Conservation (phyloP, 2,888 invertebrate genomes). For the Villa cingulata region DNA sequence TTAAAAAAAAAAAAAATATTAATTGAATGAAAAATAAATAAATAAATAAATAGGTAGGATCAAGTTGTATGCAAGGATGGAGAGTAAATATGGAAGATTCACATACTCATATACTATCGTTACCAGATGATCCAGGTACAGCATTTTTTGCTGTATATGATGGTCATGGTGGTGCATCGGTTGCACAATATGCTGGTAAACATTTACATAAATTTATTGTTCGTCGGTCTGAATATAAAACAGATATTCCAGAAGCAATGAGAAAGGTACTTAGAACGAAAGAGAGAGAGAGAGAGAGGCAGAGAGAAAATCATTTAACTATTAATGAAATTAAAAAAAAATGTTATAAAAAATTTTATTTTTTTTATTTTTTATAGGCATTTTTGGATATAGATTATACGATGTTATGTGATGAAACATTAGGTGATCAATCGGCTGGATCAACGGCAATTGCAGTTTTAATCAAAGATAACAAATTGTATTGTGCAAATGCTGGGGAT, state of each 20-base stretch:
- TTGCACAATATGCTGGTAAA: slow-evolving; percentile 89
- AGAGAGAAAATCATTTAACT: neutral
- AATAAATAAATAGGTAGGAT: slow-evolving; percentile 78
- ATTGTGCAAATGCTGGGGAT: slow-evolving; percentile 95
- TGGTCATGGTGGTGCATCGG: slow-evolving; percentile 57
- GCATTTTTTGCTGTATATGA: slow-evolving; percentile 94
- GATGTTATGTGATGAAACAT: slow-evolving; percentile 77
- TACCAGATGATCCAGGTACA: slow-evolving; percentile 84
- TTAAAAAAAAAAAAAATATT: too few species aligned
- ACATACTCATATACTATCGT: slow-evolving; percentile 85
- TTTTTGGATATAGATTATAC: slow-evolving; percentile 86
- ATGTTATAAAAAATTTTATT: neutral
- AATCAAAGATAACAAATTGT: slow-evolving; percentile 71
- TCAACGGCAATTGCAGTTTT: slow-evolving; percentile 83
- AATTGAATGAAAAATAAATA: too few species aligned
- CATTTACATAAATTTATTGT: slow-evolving; percentile 87
- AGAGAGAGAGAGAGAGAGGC: too few species aligned
- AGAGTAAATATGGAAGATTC: slow-evolving; percentile 98
- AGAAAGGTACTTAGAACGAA: slow-evolving; percentile 45
- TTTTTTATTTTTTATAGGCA: slow-evolving; percentile 40
- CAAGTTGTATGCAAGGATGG: slow-evolving; percentile 99
- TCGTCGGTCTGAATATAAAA: slow-evolving; percentile 65
- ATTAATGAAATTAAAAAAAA: neutral
- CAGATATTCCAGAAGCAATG: slow-evolving; percentile 71
- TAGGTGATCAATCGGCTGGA: slow-evolving; percentile 87